Percentiles rank a stretch among this genome's conserved stretches.
These are phyloP conservation scores for Craterocephalus amniculus DNA, from an alignment of 2,797 vertebrate species.

Conservation along the genomic window DNA sequence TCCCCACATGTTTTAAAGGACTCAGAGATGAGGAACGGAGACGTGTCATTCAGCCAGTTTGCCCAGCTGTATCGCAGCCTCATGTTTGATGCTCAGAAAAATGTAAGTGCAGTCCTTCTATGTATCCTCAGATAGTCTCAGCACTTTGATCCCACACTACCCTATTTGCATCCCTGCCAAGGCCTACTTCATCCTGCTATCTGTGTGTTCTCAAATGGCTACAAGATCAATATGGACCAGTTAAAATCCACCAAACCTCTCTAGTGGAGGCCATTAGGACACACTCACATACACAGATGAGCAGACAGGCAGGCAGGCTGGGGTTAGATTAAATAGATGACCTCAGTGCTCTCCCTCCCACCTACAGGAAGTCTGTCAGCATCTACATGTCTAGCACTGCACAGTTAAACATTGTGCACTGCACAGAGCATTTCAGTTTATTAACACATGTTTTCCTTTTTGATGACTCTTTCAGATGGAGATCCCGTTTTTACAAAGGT, in stretches of 20 bases:
- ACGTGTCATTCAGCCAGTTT: slow-evolving; percentile 96
- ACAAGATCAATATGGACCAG: slow-evolving; percentile 78
- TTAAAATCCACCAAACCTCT: slow-evolving; percentile 74
- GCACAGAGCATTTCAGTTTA: slow-evolving; percentile 24
- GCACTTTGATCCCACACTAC: slow-evolving; percentile 39
- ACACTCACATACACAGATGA: slow-evolving; percentile 46
- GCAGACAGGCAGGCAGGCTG: slow-evolving; percentile 40
- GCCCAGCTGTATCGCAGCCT: slow-evolving; percentile 95
- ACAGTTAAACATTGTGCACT: slow-evolving; percentile 1
- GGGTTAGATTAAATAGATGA: slow-evolving; percentile 73
- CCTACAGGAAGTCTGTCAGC: slow-evolving; percentile 41
- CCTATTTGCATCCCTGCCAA: slow-evolving; percentile 50
- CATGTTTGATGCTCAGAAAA: slow-evolving; percentile 97
- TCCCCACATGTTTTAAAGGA: slow-evolving; percentile 80
- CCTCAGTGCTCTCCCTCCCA: slow-evolving; percentile 60
- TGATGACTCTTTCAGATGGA: slow-evolving; percentile 85
- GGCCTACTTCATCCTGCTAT: slow-evolving; percentile 55
- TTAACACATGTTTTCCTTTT: slow-evolving; percentile 31
- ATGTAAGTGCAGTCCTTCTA: slow-evolving; percentile 78
- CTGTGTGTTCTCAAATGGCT: slow-evolving; percentile 81
- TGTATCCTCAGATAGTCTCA: slow-evolving; percentile 31
- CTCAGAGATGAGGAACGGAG: slow-evolving; percentile 91
- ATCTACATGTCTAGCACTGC: slow-evolving; percentile 12
- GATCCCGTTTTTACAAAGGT: slow-evolving; percentile 90
- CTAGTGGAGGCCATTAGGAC: slow-evolving; percentile 78